Evolutionary conservation across 2,113 vertebrate species (phyloP), one percentile per base, ranked within the genome.

Genomic region (Nycticebus coucang): DNA sequence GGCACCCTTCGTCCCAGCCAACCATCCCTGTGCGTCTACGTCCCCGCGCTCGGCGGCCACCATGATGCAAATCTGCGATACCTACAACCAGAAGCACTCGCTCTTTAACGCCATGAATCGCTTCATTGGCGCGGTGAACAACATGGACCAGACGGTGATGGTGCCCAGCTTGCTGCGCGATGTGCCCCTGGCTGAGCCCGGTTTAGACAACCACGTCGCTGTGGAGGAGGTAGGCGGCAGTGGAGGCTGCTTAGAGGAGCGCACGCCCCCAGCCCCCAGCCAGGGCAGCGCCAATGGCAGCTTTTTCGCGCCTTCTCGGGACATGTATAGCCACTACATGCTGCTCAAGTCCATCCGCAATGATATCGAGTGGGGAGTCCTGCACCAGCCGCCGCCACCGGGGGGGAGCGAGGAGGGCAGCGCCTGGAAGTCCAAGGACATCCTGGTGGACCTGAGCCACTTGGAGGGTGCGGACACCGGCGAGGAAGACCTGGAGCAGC

Each of bases 91-190:
- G 98, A 99, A 99, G 98, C 99, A 99, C 97, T 99, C 99, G 0
- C 98, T 99, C 74, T 99, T 99, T 97, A 99, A 99, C 87, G 98
- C 99, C 97, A 99, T 99, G 99, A 99, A 98, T 98, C 99, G 99
- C 94, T 99, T 99, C 98, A 99, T 99, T 50, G 99, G 99, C 26
- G 99, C 99, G 0, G 99, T 99, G 86, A 99, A 99, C 97, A 99
- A 99, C 98, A 99, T 99, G 99, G 99, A 99, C 98, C 99, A 99
- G 98, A 99, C 99, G 1, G 99, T 99, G 94, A 99, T 99, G 99
- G 99, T 99, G 95, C 99, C 99, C 60, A 99, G 99, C 96, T 98
- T 99, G 97, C 98, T 99, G 96, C 98, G 99, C 88, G 99, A 99
- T 83, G 99, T 99, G 96, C 99, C 99, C n/a, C 98, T 99, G 95